phyloP scores from a whole-genome alignment of 2,113 vertebrate genomes.

The Anguilla japonica region DNA sequence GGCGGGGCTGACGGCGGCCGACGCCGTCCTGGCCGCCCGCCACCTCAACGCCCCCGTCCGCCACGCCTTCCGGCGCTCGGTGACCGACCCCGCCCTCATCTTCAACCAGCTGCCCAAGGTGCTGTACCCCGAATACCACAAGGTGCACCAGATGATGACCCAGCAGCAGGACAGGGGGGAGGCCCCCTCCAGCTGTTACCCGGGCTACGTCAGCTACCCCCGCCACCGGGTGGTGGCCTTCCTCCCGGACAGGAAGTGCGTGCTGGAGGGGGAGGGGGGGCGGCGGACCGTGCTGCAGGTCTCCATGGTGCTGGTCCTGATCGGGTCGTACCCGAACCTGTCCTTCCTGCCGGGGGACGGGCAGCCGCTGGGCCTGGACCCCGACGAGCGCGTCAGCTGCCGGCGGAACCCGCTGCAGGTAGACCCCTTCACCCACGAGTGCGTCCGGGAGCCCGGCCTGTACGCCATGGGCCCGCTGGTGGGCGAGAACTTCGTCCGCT shows the following conservation, averaged over 20 bases:
- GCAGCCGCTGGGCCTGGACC: constrained; percentile 43
- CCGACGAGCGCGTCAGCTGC: constrained; percentile 61
- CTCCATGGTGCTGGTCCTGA: constrained; percentile 72
- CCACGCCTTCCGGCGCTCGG: constrained; percentile 68
- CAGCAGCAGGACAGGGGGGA: constrained; percentile 61
- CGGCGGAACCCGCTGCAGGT: constrained; percentile 72
- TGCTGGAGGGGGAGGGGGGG: constrained; percentile 63
- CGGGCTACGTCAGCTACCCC: constrained; percentile 72
- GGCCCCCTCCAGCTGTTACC: constrained; percentile 49
- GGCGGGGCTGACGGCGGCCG: constrained; percentile 73
- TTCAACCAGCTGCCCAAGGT: constrained; percentile 78
- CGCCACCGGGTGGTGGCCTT: constrained; percentile 62
- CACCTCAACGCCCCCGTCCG: constrained; percentile 70
- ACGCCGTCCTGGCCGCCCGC: constrained; percentile 68
- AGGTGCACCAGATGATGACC: constrained; percentile 81
- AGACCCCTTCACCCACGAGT: constrained; percentile 67
- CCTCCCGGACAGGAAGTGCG: constrained; percentile 64
- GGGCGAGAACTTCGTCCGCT: constrained; percentile 78
- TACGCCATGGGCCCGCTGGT: constrained; percentile 77
- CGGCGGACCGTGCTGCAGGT: constrained; percentile 59
- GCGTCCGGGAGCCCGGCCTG: constrained; percentile 56
- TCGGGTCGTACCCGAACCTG: constrained; percentile 72
- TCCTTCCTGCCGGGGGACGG: constrained; percentile 65
- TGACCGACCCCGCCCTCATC: constrained; percentile 68
- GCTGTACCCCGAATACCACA: constrained; percentile 80